phyloP scores from a whole-genome alignment of 2,888 invertebrate genomes.

The Limnephilus rhombicus region DNA sequence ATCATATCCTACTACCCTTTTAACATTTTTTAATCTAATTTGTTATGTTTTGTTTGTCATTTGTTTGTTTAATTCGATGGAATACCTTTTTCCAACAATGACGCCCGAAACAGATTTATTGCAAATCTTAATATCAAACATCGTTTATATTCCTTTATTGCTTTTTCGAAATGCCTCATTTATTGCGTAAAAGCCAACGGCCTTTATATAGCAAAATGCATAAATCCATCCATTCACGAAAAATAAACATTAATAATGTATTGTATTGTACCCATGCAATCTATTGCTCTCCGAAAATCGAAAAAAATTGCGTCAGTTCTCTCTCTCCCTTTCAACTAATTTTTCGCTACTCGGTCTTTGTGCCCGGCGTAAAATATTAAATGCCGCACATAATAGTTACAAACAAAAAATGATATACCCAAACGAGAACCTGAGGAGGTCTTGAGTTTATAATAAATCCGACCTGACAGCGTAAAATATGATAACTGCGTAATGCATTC shows the following conservation, averaged over 20 bases:
- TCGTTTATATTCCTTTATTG: slow-evolving; percentile 9
- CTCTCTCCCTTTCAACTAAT: slow-evolving; percentile 49
- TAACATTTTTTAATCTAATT: too few relatives aligned
- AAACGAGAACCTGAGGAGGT: neutral
- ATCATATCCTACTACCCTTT: too few relatives aligned
- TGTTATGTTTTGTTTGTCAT: neutral
- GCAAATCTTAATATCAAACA: slow-evolving; percentile 10
- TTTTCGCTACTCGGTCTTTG: slow-evolving; percentile 50
- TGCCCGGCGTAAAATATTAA: slow-evolving; percentile 42
- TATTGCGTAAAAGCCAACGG: neutral
- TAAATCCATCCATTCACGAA: slow-evolving; percentile 15
- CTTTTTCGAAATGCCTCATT: slow-evolving; percentile 27
- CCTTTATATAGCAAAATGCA: neutral
- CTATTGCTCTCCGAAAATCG: slow-evolving; percentile 38
- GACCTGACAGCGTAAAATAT: slow-evolving; percentile 64
- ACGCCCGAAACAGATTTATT: neutral
- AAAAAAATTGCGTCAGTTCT: neutral
- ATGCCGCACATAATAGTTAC: slow-evolving; percentile 2
- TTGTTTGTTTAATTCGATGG: neutral
- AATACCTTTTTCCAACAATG: neutral
- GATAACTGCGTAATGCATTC: slow-evolving; percentile 61
- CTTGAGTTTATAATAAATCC: slow-evolving; percentile 59
- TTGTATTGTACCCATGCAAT: neutral
- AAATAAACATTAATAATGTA: slow-evolving; percentile 52
- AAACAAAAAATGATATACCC: slow-evolving; percentile 35